Base-by-base conservation (phyloP, 1,140 invertebrate species). In the Adelges cooleyi region DNA sequence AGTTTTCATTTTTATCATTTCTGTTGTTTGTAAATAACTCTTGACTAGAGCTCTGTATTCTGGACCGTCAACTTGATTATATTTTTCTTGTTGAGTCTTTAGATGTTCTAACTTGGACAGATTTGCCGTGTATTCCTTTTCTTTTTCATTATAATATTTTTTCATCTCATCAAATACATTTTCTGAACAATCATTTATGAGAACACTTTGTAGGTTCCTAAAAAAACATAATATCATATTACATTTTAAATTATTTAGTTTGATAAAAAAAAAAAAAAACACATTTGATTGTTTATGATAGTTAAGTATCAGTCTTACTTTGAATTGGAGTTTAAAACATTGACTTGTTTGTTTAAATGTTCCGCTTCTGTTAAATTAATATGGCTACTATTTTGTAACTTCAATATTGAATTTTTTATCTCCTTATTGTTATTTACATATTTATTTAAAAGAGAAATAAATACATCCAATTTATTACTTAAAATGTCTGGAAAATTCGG, bases 1-100 rank as follows among this genome's bases (percentile, higher is more conserved):
- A 15, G 42, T 62, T 46, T 62, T 62, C 9, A 48, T 48, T 62
- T 62, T 62, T 46, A 62, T 62, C 1, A 62, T 62, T 62, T 46
- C 42, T 15, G 20, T 40, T 1, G 42, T 22, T 62, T 62, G 56
- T 15, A 29, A 40, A 33, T 20, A 62, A 29, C 1, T 33, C 46
- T 62, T 46, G n/a, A 62, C 56, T 33, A 62, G 20, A 9, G 25
- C 25, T 62, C 27, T 44, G n/a, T 15, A 62, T 44, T 62, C 22
- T 62, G 42, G 42, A 20, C 56, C 42, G 46, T 62, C 56, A 15
- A 62, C 42, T n/a, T 8, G 5, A 1, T 62, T n/a, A 33, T 62
- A 62, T 62, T 62, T 46, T 29, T 62, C 25, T 62, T 62, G 40
- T 33, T 27, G 27, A 11, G 15, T 22, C 5, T 22, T 17, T 9